Evolutionary conservation across 1,140 invertebrate genomes (phyloP).

Genomic region (Ridgeia piscesae): DNA sequence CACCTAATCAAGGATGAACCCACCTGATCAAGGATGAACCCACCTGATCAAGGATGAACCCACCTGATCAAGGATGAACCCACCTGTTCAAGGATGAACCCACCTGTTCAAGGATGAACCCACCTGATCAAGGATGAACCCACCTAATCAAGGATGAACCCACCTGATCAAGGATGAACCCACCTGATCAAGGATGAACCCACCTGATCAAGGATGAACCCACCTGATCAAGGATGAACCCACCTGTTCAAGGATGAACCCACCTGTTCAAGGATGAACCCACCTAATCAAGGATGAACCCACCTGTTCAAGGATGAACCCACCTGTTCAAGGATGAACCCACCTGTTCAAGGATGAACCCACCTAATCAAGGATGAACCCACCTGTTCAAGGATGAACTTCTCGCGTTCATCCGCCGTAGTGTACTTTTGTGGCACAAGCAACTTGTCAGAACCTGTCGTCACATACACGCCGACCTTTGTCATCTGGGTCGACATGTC

Average conservation of each 20-base stretch:
- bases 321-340: neutral
- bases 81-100: constrained; percentile 43
- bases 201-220: neutral
- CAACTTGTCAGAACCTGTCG: constrained; percentile 50
- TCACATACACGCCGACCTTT: constrained; percentile 54
- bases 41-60: neutral
- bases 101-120: neutral
- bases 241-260: neutral
- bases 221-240: neutral
- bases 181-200: neutral
- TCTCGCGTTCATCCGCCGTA: constrained; percentile 52
- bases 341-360: neutral
- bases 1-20: neutral
- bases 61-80: neutral
- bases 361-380: neutral
- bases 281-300: neutral
- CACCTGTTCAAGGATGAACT: constrained; percentile 43
- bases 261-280: neutral
- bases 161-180: too few species aligned
- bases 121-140: constrained; percentile 43
- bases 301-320: neutral
- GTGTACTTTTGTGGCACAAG: constrained; percentile 53
- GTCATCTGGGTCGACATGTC: constrained; percentile 59
- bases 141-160: neutral
- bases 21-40: neutral